Conservation (phyloP, 2,797 vertebrate species). For the Enteromius afrohamiltoni region DNA sequence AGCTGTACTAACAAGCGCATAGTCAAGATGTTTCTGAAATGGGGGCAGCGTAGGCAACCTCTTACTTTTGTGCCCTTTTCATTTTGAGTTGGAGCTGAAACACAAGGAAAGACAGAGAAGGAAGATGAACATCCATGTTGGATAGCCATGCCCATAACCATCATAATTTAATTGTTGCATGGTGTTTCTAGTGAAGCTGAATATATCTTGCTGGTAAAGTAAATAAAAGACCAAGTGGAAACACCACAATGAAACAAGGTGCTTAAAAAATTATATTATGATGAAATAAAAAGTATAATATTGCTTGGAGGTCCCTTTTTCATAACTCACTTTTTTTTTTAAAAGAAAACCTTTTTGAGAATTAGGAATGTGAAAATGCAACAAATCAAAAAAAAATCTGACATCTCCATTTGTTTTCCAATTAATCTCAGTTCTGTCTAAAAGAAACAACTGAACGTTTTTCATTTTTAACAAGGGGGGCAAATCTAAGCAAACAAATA, state of each 20-base stretch:
- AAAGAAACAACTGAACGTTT: not conserved
- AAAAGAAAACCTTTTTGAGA: not conserved
- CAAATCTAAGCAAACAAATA: not conserved
- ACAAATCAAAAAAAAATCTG: not conserved
- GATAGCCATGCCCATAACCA: not conserved
- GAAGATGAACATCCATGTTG: not conserved
- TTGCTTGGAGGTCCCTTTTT: not conserved
- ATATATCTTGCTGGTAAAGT: not conserved
- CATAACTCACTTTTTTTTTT: not conserved
- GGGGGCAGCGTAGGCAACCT: constrained; percentile 4
- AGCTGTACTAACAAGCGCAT: constrained; percentile 4
- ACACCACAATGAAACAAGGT: not conserved
- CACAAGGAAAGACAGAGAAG: not conserved
- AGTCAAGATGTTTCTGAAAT: not conserved
- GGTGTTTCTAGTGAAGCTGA: not conserved
- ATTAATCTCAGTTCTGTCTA: not conserved
- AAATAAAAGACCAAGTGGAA: not conserved
- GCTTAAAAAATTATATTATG: not conserved
- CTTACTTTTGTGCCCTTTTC: not conserved
- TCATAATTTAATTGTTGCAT: not conserved
- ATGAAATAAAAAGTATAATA: not conserved
- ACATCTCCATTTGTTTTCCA: not conserved
- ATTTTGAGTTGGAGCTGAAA: not conserved
- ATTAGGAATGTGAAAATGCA: not conserved
- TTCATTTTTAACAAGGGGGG: not conserved